Percentiles rank a stretch among this genome's conserved stretches.
Evolutionary conservation across 37 sponge, comb jelly and placozoan genomes (phyloP).

Genomic region (Aphrocallistes beatrix): DNA sequence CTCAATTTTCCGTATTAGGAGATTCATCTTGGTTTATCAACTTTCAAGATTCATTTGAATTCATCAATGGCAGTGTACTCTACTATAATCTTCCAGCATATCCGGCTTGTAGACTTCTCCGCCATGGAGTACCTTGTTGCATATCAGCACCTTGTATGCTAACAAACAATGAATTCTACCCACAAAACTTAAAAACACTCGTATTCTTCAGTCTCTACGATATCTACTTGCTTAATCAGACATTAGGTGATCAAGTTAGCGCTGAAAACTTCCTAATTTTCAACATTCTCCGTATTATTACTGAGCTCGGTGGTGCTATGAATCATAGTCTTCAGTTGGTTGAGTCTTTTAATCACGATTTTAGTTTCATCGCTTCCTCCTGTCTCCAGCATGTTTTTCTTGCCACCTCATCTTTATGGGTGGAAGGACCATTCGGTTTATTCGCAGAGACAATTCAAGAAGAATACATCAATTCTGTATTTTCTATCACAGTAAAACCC

Average conservation of each 20-base stretch:
- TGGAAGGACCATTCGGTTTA: not conserved
- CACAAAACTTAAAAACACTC: slow-evolving; percentile 32
- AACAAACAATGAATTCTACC: slow-evolving; percentile 20
- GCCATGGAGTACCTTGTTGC: slow-evolving; percentile 24
- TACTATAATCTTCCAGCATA: not conserved
- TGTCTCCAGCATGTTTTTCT: slow-evolving; percentile 61
- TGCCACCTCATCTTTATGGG: slow-evolving; percentile 67
- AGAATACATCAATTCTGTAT: not conserved
- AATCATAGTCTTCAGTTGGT: slow-evolving; percentile 38
- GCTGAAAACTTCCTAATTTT: not conserved
- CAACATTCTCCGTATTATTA: slow-evolving; percentile 21
- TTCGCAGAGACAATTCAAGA: not conserved
- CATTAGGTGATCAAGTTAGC: not conserved
- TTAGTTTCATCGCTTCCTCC: slow-evolving; percentile 39
- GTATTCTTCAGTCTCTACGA: slow-evolving; percentile 45
- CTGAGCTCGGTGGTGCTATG: slow-evolving; percentile 82
- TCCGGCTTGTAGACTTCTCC: not conserved
- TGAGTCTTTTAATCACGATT: not conserved
- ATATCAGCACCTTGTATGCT: slow-evolving; percentile 34
- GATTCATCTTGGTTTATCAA: slow-evolving; percentile 87
- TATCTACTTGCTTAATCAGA: slow-evolving; percentile 32
- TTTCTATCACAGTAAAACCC: not conserved
- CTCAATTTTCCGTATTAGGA: slow-evolving; percentile 20
- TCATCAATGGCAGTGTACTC: not conserved
- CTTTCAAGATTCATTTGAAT: slow-evolving; percentile 30